A percentile compares a stretch with the other conserved stretches of the same genome.
phyloP scores from a whole-genome alignment of 2,888 invertebrate genomes.

The Odontomyia ornata region DNA sequence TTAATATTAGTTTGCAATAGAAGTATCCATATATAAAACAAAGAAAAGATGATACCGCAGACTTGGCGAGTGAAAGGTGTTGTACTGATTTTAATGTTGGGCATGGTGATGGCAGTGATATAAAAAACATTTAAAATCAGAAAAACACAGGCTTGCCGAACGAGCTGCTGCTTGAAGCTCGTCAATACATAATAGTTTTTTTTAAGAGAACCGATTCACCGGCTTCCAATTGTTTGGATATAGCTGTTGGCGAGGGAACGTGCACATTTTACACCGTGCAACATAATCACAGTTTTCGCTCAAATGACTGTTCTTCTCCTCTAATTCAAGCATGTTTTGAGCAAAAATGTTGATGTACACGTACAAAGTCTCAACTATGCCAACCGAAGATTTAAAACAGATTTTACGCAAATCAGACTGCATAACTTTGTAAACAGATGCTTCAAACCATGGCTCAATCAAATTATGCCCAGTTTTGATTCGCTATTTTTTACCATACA shows the following conservation, averaged over 20 bases:
- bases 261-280: slow-evolving; percentile 38
- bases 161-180: slow-evolving; percentile 49
- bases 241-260: slow-evolving; percentile 15
- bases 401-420: background rate
- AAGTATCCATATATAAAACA: slow-evolving; percentile 53
- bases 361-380: background rate
- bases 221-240: slow-evolving; percentile 51
- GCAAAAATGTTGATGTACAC: background rate
- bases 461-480: slow-evolving; percentile 29
- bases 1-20: slow-evolving; percentile 50
- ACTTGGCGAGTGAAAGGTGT: slow-evolving; percentile 49
- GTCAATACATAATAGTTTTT: slow-evolving; percentile 48
- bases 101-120: slow-evolving; percentile 50
- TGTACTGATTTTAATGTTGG: slow-evolving; percentile 46
- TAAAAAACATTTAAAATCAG: slow-evolving; percentile 52
- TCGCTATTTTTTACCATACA: slow-evolving; percentile 30
- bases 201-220: slow-evolving; percentile 49
- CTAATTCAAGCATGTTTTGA: too few species aligned
- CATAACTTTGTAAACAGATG: slow-evolving; percentile 14
- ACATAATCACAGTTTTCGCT: too few species aligned
- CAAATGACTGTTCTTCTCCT: too few species aligned
- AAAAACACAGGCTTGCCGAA: too few species aligned
- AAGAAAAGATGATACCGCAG: slow-evolving; percentile 43
- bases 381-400: too few species aligned
- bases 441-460: slow-evolving; percentile 23